phyloP scores from a whole-genome alignment of 2,888 invertebrate genomes.

The Hirudinaria manillensis region DNA sequence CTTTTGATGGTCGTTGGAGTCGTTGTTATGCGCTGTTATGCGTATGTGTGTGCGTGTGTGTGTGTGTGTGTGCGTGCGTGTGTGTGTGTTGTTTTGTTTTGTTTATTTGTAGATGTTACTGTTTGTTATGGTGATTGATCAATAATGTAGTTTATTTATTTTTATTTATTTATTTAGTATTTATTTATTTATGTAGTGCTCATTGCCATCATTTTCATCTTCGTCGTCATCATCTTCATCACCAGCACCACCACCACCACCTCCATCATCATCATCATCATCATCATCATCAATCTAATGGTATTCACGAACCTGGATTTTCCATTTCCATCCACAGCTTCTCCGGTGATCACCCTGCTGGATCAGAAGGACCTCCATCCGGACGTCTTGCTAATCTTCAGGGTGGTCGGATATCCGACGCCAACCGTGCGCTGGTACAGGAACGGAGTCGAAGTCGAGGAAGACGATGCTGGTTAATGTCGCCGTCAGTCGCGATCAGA shows the following conservation, averaged over 20 bases:
- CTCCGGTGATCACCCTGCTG: background rate
- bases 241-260: constrained; percentile 22
- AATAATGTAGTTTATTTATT: too few relatives aligned
- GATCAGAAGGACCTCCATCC: background rate
- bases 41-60: too few relatives aligned
- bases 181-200: too few relatives aligned
- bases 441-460: background rate
- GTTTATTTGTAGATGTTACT: too few relatives aligned
- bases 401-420: background rate
- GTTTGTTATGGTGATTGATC: too few relatives aligned
- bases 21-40: too few relatives aligned
- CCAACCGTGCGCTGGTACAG: background rate
- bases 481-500: background rate
- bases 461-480: background rate
- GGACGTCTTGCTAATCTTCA: background rate
- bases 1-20: too few relatives aligned
- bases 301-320: background rate
- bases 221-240: constrained; percentile 22
- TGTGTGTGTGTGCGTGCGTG: too few relatives aligned
- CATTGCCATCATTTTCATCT: background rate
- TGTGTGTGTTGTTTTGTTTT: too few relatives aligned
- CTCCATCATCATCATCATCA: constrained; percentile 25
- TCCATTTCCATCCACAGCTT: background rate
- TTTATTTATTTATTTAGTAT: too few relatives aligned
- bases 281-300: constrained; percentile 20